These are phyloP conservation scores for Sinelater perroti DNA, from an alignment of 2,888 invertebrate genomes.

Conservation along the genomic window DNA sequence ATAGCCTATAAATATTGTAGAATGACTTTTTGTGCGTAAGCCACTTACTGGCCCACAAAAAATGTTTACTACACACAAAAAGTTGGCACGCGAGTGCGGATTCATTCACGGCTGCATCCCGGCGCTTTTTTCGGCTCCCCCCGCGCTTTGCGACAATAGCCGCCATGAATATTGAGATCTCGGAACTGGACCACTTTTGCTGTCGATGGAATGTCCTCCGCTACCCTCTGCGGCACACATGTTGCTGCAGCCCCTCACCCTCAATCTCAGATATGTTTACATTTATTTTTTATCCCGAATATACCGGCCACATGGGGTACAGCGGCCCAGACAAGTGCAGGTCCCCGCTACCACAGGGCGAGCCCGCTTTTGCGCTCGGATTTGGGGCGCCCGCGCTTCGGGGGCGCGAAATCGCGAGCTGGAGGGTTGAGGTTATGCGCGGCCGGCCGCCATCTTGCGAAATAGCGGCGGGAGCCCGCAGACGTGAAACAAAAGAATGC, in stretches of 20 bases:
- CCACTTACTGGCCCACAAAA: conserved; percentile 37
- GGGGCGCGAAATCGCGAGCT: background rate
- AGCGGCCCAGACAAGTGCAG: conserved; percentile 26
- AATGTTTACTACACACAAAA: conserved; percentile 39
- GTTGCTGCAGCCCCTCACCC: conserved; percentile 37
- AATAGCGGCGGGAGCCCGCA: conserved; percentile 9
- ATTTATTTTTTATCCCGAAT: conserved; percentile 39
- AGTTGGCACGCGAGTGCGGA: conserved; percentile 38
- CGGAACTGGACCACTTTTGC: conserved; percentile 40
- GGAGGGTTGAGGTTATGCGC: background rate
- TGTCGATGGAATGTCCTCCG: conserved; percentile 30
- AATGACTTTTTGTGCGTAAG: conserved; percentile 40
- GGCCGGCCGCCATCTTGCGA: background rate
- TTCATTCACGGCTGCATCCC: conserved; percentile 33
- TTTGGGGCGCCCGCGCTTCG: too few species aligned
- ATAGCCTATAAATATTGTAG: conserved; percentile 40
- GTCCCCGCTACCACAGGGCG: background rate
- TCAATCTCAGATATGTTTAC: conserved; percentile 43
- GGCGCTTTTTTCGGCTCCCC: conserved; percentile 18
- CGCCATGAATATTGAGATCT: conserved; percentile 15
- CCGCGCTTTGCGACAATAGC: background rate
- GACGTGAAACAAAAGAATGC: conserved; percentile 25
- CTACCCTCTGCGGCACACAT: conserved; percentile 32
- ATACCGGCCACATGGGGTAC: conserved; percentile 41
- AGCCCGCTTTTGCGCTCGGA: background rate